Evolutionary conservation across 2,113 vertebrate species (phyloP).

Genomic region (Paraplagusia blochii): DNA sequence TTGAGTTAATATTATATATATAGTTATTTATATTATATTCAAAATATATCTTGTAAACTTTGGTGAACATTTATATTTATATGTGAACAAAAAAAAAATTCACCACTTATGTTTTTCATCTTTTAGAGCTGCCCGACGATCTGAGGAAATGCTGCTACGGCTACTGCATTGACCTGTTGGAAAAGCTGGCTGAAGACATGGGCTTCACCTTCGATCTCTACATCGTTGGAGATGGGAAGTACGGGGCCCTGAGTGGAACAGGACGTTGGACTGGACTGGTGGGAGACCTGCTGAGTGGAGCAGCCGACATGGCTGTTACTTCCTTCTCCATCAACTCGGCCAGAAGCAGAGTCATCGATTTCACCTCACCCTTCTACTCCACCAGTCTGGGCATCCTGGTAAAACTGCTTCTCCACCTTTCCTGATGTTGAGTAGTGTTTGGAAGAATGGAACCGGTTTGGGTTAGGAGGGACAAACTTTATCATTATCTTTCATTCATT

Average conservation of each 20-base stretch:
- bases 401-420: not conserved
- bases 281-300: constrained; percentile 86
- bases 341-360: constrained; percentile 89
- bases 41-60: no score
- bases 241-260: constrained; percentile 80
- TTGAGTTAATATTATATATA: no score
- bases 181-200: constrained; percentile 88
- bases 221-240: constrained; percentile 93
- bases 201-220: constrained; percentile 91
- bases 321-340: constrained; percentile 97
- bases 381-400: constrained; percentile 93
- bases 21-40: no score
- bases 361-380: constrained; percentile 97
- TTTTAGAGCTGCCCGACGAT: constrained; percentile 57
- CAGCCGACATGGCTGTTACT: constrained; percentile 93
- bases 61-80: no score
- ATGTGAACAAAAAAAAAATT: not conserved
- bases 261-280: constrained; percentile 93
- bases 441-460: no score
- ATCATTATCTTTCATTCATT: no score
- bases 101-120: constrained; percentile 11
- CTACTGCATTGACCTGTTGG: constrained; percentile 93
- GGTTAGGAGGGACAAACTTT: no score
- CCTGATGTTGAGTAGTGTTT: no score
- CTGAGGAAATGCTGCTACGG: constrained; percentile 91